Conservation (phyloP, 2,888 invertebrate species). For the Ashinkailepas kermadecensis region DNA sequence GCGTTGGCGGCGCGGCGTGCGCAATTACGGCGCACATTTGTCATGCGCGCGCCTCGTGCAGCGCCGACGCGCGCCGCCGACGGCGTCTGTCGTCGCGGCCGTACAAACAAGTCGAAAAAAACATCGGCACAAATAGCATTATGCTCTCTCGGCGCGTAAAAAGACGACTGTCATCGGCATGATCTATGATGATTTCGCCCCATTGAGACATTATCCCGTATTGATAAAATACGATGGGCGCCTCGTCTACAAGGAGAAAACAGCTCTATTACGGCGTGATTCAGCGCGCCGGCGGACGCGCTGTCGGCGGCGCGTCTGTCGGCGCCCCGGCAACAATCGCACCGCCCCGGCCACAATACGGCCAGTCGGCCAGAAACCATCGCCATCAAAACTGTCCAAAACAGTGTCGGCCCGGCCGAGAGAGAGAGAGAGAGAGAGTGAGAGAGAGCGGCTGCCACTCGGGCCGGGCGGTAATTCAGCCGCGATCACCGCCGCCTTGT, state of each 20-base stretch:
- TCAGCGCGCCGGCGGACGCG: background rate
- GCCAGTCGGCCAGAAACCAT: background rate
- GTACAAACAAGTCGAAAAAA: constrained; percentile 20
- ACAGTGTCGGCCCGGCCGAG: background rate
- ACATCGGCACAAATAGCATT: constrained; percentile 20
- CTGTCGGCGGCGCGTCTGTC: background rate
- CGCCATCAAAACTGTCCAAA: constrained; percentile 5
- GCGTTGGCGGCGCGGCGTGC: too few relatives aligned
- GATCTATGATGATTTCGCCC: constrained; percentile 18
- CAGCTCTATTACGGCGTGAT: constrained; percentile 15
- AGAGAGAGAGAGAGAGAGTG: background rate
- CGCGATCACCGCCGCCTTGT: background rate
- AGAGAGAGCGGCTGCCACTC: background rate
- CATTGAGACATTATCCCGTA: constrained; percentile 20
- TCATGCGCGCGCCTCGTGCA: background rate
- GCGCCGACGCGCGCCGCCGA: background rate
- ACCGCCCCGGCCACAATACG: background rate
- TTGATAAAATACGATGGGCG: constrained; percentile 20
- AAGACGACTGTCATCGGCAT: constrained; percentile 6
- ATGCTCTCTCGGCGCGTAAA: constrained; percentile 8
- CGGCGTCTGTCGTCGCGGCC: background rate
- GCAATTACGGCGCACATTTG: constrained; percentile 10
- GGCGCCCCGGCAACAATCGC: background rate
- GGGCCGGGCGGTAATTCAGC: background rate
- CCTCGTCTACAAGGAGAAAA: constrained; percentile 22